Conservation (phyloP, 2,797 vertebrate genomes). For the Neoniphon sammara region DNA sequence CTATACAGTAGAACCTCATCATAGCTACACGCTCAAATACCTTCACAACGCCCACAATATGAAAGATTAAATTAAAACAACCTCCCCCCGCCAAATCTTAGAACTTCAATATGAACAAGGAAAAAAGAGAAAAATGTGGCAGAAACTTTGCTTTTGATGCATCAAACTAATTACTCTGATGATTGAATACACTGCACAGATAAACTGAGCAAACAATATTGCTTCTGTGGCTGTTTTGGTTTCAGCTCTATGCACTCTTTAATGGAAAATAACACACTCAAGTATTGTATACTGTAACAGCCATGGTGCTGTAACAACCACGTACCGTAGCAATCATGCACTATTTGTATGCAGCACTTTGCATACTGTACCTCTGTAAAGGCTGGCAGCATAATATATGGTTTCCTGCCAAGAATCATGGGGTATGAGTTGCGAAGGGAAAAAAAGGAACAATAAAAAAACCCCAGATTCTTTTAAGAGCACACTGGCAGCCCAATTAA, state of each 20-base stretch:
- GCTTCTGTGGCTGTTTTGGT: constrained; percentile 27
- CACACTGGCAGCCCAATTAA: constrained; percentile 71
- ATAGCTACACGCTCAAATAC: not conserved
- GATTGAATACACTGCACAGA: not conserved
- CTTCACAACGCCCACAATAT: too few relatives aligned
- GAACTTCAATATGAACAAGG: too few relatives aligned
- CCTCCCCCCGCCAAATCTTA: too few relatives aligned
- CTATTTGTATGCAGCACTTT: constrained; percentile 31
- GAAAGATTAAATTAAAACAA: too few relatives aligned
- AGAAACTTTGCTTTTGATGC: too few relatives aligned
- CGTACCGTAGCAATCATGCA: constrained; percentile 35
- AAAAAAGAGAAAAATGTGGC: too few relatives aligned
- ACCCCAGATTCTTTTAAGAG: constrained; percentile 58
- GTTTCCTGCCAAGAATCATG: constrained; percentile 53
- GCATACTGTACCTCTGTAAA: constrained; percentile 51
- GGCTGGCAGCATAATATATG: constrained; percentile 24
- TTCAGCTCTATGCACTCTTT: constrained; percentile 12
- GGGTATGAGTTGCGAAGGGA: constrained; percentile 32
- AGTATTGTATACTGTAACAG: not conserved
- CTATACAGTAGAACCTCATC: constrained; percentile 29
- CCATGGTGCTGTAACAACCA: constrained; percentile 28
- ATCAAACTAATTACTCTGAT: not conserved
- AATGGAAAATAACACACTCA: constrained; percentile 20
- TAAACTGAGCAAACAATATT: not conserved
- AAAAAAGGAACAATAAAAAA: constrained; percentile 21